These are phyloP conservation scores for Cuculus canorus DNA, from an alignment of 2,797 vertebrate species.

Conservation along the genomic window DNA sequence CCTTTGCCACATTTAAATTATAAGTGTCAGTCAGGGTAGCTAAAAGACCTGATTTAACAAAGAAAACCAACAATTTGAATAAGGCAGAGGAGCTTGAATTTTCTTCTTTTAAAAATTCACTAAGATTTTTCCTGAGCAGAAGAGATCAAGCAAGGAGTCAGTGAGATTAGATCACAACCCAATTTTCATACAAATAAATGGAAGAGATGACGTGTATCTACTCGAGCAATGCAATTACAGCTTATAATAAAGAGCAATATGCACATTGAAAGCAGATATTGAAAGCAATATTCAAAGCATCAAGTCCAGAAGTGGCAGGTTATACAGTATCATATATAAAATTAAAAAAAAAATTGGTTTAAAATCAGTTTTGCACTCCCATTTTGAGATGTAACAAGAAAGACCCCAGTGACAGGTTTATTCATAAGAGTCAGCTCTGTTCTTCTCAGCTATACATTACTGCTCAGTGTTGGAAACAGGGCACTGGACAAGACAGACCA, in stretches of 20 bases:
- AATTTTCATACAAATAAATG: background rate
- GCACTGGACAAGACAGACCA: background rate
- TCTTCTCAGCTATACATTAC: background rate
- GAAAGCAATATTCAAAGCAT: background rate
- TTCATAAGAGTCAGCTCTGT: background rate
- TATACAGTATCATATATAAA: background rate
- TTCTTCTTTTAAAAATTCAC: background rate
- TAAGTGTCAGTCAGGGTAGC: background rate
- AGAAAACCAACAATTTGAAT: background rate
- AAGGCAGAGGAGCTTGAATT: background rate
- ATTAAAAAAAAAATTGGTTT: background rate
- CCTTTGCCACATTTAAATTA: background rate
- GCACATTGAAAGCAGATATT: background rate
- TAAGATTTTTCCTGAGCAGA: background rate
- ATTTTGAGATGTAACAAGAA: background rate
- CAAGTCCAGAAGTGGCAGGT: background rate
- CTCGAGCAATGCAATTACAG: background rate
- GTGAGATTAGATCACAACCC: background rate
- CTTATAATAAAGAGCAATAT: background rate
- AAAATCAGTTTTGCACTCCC: background rate
- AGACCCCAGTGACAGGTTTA: background rate
- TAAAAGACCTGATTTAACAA: constrained; percentile 2
- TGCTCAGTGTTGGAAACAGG: background rate
- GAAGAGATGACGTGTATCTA: background rate
- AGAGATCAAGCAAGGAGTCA: background rate